phyloP scores from a whole-genome alignment of 2,113 vertebrate species.

The Gymnogyps californianus region DNA sequence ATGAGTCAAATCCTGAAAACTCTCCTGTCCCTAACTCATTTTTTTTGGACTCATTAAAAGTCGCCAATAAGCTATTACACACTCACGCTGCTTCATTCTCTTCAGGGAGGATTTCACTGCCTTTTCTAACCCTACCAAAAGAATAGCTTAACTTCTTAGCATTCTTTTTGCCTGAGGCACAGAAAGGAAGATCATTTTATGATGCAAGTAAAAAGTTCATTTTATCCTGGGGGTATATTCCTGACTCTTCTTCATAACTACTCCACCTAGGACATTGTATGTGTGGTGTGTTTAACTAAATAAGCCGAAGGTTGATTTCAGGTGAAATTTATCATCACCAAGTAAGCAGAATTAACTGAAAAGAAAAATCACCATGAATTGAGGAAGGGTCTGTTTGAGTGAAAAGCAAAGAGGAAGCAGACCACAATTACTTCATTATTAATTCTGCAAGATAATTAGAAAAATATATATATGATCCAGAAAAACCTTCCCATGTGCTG shows the following conservation, averaged over 20 bases:
- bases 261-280: background rate
- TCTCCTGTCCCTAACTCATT: background rate
- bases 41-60: background rate
- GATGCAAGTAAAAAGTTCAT: conserved; percentile 14
- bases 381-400: background rate
- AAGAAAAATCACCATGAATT: conserved; percentile 27
- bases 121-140: background rate
- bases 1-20: background rate
- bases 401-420: background rate
- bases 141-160: conserved; percentile 9
- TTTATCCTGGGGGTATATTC: conserved; percentile 45
- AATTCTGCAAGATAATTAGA: background rate
- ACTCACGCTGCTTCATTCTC: background rate
- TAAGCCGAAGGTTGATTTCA: conserved; percentile 32
- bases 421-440: background rate
- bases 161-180: conserved; percentile 48
- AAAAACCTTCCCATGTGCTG: background rate
- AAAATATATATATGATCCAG: background rate
- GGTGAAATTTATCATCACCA: conserved; percentile 10
- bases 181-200: conserved; percentile 26
- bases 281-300: conserved; percentile 44
- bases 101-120: background rate
- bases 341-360: conserved; percentile 24
- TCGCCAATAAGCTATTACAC: background rate
- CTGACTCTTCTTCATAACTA: background rate